A percentile compares a stretch with the other conserved stretches of the same genome.
Evolutionary conservation across 2,797 vertebrate genomes (phyloP).

Genomic region (Chelon auratus): DNA sequence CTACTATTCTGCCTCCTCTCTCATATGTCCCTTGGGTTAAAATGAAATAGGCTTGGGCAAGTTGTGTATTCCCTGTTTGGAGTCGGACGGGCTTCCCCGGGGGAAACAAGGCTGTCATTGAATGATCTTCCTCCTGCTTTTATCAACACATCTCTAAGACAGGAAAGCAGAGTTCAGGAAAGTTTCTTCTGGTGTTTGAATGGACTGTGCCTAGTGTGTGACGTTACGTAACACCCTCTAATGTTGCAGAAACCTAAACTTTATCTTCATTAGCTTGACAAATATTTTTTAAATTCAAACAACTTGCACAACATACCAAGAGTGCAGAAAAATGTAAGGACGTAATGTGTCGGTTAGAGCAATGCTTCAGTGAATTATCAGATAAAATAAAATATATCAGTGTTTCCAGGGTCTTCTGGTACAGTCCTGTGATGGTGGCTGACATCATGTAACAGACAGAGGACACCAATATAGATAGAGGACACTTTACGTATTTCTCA

Average conservation of each 20-base stretch:
- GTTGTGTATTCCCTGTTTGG: conserved; percentile 60
- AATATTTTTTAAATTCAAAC: conserved; percentile 51
- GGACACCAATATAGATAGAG: conserved; percentile 28
- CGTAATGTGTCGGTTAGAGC: conserved; percentile 6
- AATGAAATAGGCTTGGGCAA: conserved; percentile 59
- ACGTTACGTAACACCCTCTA: conserved; percentile 25
- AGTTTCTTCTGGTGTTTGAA: conserved; percentile 29
- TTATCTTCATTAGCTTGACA: conserved; percentile 47
- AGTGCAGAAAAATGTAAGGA: conserved; percentile 33
- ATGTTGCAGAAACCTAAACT: conserved; percentile 30
- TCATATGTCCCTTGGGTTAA: conserved; percentile 49
- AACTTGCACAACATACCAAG: conserved; percentile 23
- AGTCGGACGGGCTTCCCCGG: conserved; percentile 53
- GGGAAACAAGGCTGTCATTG: conserved; percentile 53
- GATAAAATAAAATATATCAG: conserved; percentile 7
- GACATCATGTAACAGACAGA: conserved; percentile 23
- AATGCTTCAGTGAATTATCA: conserved; percentile 28
- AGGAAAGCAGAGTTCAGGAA: conserved; percentile 21
- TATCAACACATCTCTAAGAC: conserved; percentile 63
- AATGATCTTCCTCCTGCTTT: conserved; percentile 62
- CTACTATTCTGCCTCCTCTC: conserved; percentile 18
- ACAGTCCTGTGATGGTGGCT: conserved; percentile 13
- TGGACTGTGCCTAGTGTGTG: conserved; percentile 5
- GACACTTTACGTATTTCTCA: conserved; percentile 43
- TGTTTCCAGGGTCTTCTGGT: conserved; percentile 15